Conservation (phyloP, 2,797 vertebrate genomes). For the Phataginus tricuspis region DNA sequence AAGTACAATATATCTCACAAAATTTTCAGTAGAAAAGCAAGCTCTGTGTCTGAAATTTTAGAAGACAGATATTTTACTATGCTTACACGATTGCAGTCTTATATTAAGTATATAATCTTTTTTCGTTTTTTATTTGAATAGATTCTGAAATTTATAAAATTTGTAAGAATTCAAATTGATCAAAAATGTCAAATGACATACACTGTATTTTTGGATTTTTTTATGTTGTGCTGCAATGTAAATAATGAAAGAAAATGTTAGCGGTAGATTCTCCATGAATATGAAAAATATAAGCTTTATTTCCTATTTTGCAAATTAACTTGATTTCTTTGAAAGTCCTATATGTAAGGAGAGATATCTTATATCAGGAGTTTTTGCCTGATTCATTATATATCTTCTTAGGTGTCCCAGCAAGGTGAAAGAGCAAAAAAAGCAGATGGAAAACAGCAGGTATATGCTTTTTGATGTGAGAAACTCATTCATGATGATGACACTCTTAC, state of each 20-base stretch:
- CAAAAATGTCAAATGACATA: too few species aligned
- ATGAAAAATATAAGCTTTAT: neutral
- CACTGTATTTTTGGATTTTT: neutral
- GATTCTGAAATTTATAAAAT: neutral
- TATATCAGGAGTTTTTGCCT: neutral
- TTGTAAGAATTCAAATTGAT: neutral
- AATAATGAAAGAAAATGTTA: neutral
- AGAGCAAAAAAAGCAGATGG: constrained; percentile 61
- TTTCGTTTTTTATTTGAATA: neutral
- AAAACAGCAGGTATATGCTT: constrained; percentile 68
- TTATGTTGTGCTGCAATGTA: neutral
- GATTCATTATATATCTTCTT: constrained; percentile 24
- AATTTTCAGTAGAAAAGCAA: constrained; percentile 62
- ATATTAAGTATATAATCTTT: neutral
- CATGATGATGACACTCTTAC: constrained; percentile 76
- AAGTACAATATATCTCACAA: constrained; percentile 64
- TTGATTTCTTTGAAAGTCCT: neutral
- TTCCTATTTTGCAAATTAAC: neutral
- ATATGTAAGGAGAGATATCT: neutral
- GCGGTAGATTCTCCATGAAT: neutral
- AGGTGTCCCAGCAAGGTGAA: constrained; percentile 44
- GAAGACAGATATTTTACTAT: neutral
- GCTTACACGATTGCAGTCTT: neutral
- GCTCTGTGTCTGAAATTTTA: neutral
- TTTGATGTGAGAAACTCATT: constrained; percentile 60